Evolutionary conservation across 2,113 vertebrate species (phyloP).

Genomic region (Psephotus haematonotus): DNA sequence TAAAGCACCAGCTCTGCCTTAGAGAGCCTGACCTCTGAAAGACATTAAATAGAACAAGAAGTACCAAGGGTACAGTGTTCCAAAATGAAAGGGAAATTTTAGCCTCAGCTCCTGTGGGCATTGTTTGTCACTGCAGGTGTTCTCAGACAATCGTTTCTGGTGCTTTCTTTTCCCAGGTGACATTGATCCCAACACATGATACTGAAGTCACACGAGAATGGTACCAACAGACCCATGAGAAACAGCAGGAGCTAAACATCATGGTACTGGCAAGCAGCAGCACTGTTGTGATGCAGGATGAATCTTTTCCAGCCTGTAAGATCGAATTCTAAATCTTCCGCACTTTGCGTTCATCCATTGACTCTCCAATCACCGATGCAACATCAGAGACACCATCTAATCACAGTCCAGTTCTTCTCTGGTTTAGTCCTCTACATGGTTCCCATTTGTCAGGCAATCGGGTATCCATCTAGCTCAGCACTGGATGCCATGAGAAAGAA

Average conservation of each 20-base stretch:
- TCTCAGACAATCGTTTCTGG: conserved; percentile 4
- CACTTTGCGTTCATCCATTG: conserved; percentile 52
- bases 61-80: conserved; percentile 49
- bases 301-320: conserved; percentile 99
- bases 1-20: conserved; percentile 8
- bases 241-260: conserved; percentile 95
- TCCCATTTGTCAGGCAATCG: conserved; percentile 53
- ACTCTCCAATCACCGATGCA: conserved; percentile 38
- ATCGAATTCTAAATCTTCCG: conserved; percentile 90
- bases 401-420: conserved; percentile 58
- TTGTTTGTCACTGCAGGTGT: conserved; percentile 11
- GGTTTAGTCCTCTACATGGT: conserved; percentile 47
- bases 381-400: conserved; percentile 57
- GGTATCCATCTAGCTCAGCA: conserved; percentile 35
- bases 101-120: conserved; percentile 9
- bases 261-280: conserved; percentile 99
- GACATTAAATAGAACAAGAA: conserved; percentile 51
- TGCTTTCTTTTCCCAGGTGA: conserved; percentile 83
- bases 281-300: conserved; percentile 99
- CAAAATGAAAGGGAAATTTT: conserved; percentile 50
- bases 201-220: conserved; percentile 97
- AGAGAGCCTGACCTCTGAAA: conserved; percentile 22
- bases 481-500: conserved; percentile 47
- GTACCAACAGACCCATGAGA: conserved; percentile 98
- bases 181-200: conserved; percentile 97